Conservation (phyloP, 2,797 vertebrate genomes). For the Phataginus tetradactyla region DNA sequence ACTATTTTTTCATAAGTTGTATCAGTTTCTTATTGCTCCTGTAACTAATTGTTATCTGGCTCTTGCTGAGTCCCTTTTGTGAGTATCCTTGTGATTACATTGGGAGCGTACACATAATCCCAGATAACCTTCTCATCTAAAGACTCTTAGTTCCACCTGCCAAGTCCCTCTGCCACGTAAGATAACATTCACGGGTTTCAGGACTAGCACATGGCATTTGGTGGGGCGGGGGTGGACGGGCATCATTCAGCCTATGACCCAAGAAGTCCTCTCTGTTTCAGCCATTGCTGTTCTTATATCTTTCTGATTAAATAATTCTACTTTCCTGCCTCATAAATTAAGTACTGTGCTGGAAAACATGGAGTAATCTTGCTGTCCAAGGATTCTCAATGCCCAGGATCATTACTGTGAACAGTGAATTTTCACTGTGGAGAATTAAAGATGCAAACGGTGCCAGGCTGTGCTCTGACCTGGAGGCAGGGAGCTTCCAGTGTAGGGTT, state of each 20-base stretch:
- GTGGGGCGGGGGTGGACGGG: background rate
- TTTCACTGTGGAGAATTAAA: background rate
- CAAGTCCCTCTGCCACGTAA: background rate
- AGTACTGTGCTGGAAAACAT: background rate
- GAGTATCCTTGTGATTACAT: background rate
- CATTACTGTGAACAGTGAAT: background rate
- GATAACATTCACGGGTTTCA: background rate
- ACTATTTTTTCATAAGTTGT: background rate
- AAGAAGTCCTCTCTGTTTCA: background rate
- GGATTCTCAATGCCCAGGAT: background rate
- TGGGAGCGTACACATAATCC: background rate
- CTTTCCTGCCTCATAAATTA: background rate
- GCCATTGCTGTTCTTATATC: background rate
- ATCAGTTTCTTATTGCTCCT: background rate
- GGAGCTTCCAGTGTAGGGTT: background rate
- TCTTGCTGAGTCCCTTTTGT: background rate
- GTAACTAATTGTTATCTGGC: background rate
- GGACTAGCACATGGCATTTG: background rate
- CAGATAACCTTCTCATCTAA: background rate
- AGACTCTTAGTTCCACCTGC: background rate
- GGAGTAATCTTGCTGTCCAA: background rate
- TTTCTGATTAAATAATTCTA: slow-evolving; percentile 6
- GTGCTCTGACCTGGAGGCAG: background rate
- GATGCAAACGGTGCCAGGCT: background rate
- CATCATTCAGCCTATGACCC: background rate